These are phyloP conservation scores for Choristoneura rosaceana DNA, from an alignment of 2,888 invertebrate genomes.

Conservation along the genomic window DNA sequence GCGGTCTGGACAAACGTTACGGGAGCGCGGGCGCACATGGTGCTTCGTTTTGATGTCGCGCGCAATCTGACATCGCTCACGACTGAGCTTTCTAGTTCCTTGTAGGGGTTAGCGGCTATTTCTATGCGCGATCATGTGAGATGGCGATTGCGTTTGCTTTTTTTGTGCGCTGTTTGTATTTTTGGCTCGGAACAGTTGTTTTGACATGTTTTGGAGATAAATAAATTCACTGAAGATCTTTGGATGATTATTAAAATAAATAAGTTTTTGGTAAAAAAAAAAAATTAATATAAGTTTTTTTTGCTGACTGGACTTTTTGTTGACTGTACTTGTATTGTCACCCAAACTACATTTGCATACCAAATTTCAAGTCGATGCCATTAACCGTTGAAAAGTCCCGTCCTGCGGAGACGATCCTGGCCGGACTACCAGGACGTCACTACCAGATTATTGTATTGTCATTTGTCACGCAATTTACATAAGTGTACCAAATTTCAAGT, in stretches of 20 bases:
- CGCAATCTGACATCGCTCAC: constrained; percentile 22
- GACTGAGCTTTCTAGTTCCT: constrained; percentile 25
- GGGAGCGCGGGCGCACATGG: constrained; percentile 8
- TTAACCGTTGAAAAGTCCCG: no score
- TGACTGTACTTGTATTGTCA: no score
- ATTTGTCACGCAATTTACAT: no score
- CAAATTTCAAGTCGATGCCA: no score
- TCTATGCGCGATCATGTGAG: constrained; percentile 21
- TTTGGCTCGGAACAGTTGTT: not conserved
- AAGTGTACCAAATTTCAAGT: no score
- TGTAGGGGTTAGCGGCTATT: constrained; percentile 15
- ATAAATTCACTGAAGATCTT: not conserved
- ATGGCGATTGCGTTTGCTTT: constrained; percentile 10
- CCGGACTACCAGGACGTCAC: no score
- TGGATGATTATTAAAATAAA: not conserved
- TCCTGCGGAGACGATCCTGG: no score
- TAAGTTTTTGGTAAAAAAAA: no score
- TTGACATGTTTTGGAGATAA: not conserved
- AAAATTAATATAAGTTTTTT: no score
- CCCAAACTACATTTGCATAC: no score
- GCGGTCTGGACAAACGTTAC: not conserved
- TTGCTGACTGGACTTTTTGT: no score
- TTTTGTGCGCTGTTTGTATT: constrained; percentile 4
- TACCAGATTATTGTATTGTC: no score
- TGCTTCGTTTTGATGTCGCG: constrained; percentile 17